Evolutionary conservation across 2,113 vertebrate species (phyloP), one percentile per base, ranked within the genome.

Genomic region (Crotalus tigris): DNA sequence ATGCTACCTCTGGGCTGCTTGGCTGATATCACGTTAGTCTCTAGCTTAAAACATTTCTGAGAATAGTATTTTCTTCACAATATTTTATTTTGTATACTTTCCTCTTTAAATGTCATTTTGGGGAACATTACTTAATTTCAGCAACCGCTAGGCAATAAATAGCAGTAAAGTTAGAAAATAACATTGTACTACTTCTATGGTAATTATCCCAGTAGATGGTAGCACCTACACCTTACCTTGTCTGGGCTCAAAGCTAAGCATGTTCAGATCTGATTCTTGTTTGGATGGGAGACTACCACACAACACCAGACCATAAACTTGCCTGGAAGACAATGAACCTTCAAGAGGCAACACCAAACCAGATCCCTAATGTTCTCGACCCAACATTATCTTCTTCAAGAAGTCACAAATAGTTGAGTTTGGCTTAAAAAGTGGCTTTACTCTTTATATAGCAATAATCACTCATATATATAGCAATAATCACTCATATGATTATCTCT

Each of bases 1-100:
- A 17, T 39, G 15, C 69, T 39, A 39, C 26, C 24, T 0, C 15
- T 19, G 9, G 39, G 33, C 75, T 93, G 26, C 90, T 44, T 58
- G 91, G 58, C 26, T 87, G 53, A 0, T 1, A 4, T 3, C 19
- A 0, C 46, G 9, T 0, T 17, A 57, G 7, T n/a, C 33, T 93
- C 3, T 23, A 1, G 9, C 29, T 26, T 26, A 29, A 5, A 26
- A 51, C 90, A 9, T 49, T 86, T 1, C 0, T 17, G 0, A 0
- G 0, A 69, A 19, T 2, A 51, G 0, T n/a, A 4, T 69, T 75
- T 69, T 55, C 53, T 19, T 87, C 21, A 1, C 49, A 0, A 1
- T 0, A 3, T 5, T 1, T 6, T 44, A 91, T 54, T 9, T 0
- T 1, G 5, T 4, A 26, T 69, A 33, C 4, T 0, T 7, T 55